A percentile compares a stretch with the other conserved stretches of the same genome.
Conservation (phyloP, 1,140 invertebrate species). For the Dendroctonus valens region DNA sequence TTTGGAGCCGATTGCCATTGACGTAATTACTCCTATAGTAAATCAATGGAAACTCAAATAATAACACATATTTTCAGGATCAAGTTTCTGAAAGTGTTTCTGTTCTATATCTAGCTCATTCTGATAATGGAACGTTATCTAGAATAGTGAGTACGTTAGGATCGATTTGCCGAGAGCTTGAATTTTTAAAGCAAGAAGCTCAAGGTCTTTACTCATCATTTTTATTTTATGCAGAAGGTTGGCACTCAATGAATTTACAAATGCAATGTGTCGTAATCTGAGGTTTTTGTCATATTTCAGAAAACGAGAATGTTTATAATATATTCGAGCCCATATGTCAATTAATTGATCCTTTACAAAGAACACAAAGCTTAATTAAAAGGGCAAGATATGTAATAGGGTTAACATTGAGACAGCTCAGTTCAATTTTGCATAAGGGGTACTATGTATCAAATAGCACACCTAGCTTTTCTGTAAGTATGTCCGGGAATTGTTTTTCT, state of each 20-base stretch:
- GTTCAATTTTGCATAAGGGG: slow-evolving; percentile 57
- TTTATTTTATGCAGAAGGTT: slow-evolving; percentile 63
- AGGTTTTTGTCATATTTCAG: not conserved
- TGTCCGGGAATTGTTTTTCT: slow-evolving; percentile 33
- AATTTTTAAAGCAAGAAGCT: slow-evolving; percentile 67
- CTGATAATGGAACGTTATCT: slow-evolving; percentile 79
- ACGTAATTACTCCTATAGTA: slow-evolving; percentile 51
- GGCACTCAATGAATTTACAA: slow-evolving; percentile 21
- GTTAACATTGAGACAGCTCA: slow-evolving; percentile 67
- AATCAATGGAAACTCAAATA: slow-evolving; percentile 2
- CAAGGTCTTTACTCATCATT: slow-evolving; percentile 62
- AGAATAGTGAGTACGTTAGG: slow-evolving; percentile 79
- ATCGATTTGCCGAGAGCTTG: slow-evolving; percentile 75
- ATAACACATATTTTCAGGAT: slow-evolving; percentile 18
- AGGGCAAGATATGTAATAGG: slow-evolving; percentile 65
- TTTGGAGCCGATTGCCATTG: slow-evolving; percentile 60
- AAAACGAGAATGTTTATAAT: not conserved
- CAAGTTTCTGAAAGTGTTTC: slow-evolving; percentile 60
- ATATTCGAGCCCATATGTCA: not conserved
- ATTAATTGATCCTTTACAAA: slow-evolving; percentile 58
- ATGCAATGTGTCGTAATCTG: not conserved
- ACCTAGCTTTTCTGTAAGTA: slow-evolving; percentile 54
- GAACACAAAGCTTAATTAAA: slow-evolving; percentile 64
- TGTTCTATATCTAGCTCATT: slow-evolving; percentile 69
- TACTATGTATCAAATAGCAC: slow-evolving; percentile 51